Evolutionary conservation across 1,140 invertebrate genomes (phyloP), one percentile per base, ranked within the genome.

Genomic region (Sitobion miscanthi): DNA sequence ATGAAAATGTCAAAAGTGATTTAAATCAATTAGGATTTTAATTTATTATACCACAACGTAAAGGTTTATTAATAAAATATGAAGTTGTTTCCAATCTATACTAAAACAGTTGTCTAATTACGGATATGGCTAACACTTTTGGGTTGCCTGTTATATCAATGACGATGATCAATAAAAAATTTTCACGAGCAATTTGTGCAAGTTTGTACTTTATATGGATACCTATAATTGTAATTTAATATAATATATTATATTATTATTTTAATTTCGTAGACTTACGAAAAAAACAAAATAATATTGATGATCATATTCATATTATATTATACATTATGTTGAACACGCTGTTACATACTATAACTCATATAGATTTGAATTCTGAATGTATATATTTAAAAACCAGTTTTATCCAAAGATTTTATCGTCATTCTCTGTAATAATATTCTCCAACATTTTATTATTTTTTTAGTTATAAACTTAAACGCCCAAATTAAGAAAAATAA

Each of bases 381-480:
- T 54, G 21, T 87, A 87, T 47, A 17, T 86, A 23, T 45, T 87
- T 87, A 14, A 87, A 87, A 87, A 87, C 45, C 25, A 87, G 85
- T 87, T 87, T 47, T 30, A 7, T 17, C 30, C 4, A 14, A 87
- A 47, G 85, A 47, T 87, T 25, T 87, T 47, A 30, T 47, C 85
- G 45, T 30, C 45, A n/a, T 87, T n/a, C 3, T 7, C 11, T 87
- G 17, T 87, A n/a, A n/a, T 87, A 49, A 87, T 87, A 87, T 49
- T 87, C 45, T 49, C 45, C 9, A 7, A 47, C 25, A 47, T 77
- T 87, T 87, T 47, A 14, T 87, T 47, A 83, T 42, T 47, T 87
- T 86, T n/a, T 87, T 30, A 87, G 6, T 49, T 30, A 47, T n/a
- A 30, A 30, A 87, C 85, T 45, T 30, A 47, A 45, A 45, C 85